Percentiles rank a stretch among this genome's conserved stretches.
Evolutionary conservation across 2,888 invertebrate genomes (phyloP).

Genomic region (Smittia sp.): DNA sequence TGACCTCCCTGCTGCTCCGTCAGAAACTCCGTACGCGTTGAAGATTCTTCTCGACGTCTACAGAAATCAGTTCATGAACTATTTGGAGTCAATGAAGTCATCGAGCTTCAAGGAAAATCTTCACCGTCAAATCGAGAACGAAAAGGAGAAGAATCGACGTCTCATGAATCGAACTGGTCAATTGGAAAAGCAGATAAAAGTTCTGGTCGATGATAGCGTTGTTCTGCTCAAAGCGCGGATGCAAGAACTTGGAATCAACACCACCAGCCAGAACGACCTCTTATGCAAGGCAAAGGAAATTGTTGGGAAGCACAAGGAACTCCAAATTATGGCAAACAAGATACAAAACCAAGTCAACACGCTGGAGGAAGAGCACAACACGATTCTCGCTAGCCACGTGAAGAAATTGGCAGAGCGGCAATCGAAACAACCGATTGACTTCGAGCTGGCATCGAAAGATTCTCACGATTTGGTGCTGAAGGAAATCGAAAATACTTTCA

Average conservation of each 20-base stretch:
- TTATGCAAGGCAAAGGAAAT: conserved; percentile 87
- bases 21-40: conserved; percentile 78
- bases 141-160: conserved; percentile 79
- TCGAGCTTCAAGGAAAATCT: conserved; percentile 71
- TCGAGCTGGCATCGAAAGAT: conserved; percentile 64
- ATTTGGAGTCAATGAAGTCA: conserved; percentile 79
- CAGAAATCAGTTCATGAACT: conserved; percentile 79
- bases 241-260: conserved; percentile 87
- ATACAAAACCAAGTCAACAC: conserved; percentile 76
- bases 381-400: conserved; percentile 68
- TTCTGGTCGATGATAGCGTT: conserved; percentile 88
- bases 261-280: conserved; percentile 79
- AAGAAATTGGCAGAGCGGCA: conserved; percentile 72
- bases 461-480: conserved; percentile 80
- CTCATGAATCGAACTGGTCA: conserved; percentile 82
- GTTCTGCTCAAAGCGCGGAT: conserved; percentile 82
- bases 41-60: conserved; percentile 84
- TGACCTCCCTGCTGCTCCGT: conserved; percentile 72
- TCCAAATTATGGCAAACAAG: conserved; percentile 83
- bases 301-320: conserved; percentile 86
- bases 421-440: conserved; percentile 58
- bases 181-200: conserved; percentile 88
- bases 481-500: conserved; percentile 80
- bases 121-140: conserved; percentile 73
- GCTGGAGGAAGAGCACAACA: conserved; percentile 71